A percentile compares a stretch with the other conserved stretches of the same genome.
Evolutionary conservation across 2,888 invertebrate species (phyloP).

Genomic region (Loripinus fragilis): DNA sequence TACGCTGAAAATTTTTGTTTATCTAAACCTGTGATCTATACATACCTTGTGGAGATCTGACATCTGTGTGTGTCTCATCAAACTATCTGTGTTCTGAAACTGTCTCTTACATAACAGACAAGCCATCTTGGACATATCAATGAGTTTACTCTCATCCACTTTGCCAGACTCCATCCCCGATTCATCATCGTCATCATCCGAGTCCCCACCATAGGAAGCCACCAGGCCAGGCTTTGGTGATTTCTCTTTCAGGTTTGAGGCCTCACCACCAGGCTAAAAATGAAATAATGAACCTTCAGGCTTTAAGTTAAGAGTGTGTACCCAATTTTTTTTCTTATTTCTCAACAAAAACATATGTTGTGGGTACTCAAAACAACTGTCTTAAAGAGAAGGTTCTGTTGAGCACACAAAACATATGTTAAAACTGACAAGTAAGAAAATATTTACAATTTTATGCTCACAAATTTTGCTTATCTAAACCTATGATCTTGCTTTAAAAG

Average conservation of each 20-base stretch:
- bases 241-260: slow-evolving; percentile 31
- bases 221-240: slow-evolving; percentile 85
- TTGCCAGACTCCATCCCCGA: slow-evolving; percentile 70
- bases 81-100: slow-evolving; percentile 94
- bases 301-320: too few species aligned
- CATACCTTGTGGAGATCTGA: slow-evolving; percentile 94
- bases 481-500: too few species aligned
- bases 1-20: too few species aligned
- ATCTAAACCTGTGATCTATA: too few species aligned
- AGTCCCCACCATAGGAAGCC: slow-evolving; percentile 91
- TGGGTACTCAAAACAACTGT: too few species aligned
- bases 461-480: too few species aligned
- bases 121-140: slow-evolving; percentile 94
- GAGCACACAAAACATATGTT: too few species aligned
- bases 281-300: not conserved
- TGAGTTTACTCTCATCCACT: slow-evolving; percentile 84
- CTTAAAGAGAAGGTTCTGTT: too few species aligned
- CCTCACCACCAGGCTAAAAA: slow-evolving; percentile 45
- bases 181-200: slow-evolving; percentile 86
- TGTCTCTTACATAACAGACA: slow-evolving; percentile 98
- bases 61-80: slow-evolving; percentile 94
- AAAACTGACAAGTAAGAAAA: too few species aligned
- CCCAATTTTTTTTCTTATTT: too few species aligned
- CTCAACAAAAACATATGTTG: too few species aligned
- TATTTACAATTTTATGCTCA: too few species aligned